A percentile compares a stretch with the other conserved stretches of the same genome.
Evolutionary conservation across 2,113 vertebrate genomes (phyloP).

Genomic region (Brachyistius frenatus): DNA sequence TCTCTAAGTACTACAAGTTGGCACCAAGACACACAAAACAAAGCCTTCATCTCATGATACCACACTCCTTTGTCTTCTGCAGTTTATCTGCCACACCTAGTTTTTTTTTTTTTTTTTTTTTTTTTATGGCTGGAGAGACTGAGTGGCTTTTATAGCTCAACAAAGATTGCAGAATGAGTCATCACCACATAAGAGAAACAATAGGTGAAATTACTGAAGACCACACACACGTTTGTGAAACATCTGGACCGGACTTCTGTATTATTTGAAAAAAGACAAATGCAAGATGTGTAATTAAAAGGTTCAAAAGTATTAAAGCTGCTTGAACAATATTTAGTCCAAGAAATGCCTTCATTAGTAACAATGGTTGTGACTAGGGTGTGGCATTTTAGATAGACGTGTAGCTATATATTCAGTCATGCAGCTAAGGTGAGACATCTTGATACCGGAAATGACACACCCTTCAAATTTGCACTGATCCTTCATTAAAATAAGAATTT

Average conservation of each 20-base stretch:
- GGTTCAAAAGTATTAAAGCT: neutral
- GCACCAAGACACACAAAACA: conserved; percentile 8
- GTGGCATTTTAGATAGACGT: conserved; percentile 48
- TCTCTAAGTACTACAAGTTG: neutral
- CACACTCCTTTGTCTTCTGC: conserved; percentile 55
- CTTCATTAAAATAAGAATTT: no score
- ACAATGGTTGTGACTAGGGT: conserved; percentile 35
- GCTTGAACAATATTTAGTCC: neutral
- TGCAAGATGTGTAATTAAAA: neutral
- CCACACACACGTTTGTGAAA: neutral
- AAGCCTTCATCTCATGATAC: conserved; percentile 22
- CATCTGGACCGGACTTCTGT: neutral
- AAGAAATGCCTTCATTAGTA: conserved; percentile 1
- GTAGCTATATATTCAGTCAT: conserved; percentile 21
- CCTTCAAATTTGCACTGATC: neutral
- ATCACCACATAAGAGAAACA: conserved; percentile 36
- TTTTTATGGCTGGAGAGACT: conserved; percentile 53
- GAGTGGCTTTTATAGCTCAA: conserved; percentile 42
- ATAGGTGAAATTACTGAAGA: conserved; percentile 26
- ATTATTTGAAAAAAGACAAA: neutral
- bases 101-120: conserved; percentile 64
- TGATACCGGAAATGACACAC: conserved; percentile 19
- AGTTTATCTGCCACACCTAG: conserved; percentile 70
- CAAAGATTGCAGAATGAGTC: conserved; percentile 51
- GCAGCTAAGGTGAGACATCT: conserved; percentile 24